phyloP scores from a whole-genome alignment of 2,113 vertebrate species.

The Cheilinus undulatus region DNA sequence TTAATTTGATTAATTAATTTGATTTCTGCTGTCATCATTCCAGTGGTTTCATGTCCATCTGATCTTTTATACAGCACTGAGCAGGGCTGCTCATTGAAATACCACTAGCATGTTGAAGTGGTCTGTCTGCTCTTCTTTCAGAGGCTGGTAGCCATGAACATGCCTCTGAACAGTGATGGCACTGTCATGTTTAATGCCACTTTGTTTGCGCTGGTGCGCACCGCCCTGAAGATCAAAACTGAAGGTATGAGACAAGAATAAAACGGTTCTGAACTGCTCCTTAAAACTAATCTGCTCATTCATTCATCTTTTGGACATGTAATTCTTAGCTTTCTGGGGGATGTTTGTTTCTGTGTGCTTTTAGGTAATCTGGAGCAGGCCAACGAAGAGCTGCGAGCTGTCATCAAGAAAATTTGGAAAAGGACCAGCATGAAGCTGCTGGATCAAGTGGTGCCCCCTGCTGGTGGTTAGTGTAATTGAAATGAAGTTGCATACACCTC shows the following conservation, averaged over 20 bases:
- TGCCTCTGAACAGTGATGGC: constrained; percentile 98
- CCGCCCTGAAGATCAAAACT: constrained; percentile 98
- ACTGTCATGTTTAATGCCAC: constrained; percentile 99
- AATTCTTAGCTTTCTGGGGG: constrained; percentile 42
- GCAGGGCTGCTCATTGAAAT: too few relatives aligned
- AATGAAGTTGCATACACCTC: constrained; percentile 27
- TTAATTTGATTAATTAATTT: too few relatives aligned
- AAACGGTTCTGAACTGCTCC: background rate
- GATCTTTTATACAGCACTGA: too few relatives aligned
- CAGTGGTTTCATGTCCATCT: too few relatives aligned
- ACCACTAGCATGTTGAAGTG: constrained; percentile 4
- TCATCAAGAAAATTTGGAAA: constrained; percentile 99
- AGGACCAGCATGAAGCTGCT: constrained; percentile 99
- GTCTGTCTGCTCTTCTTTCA: constrained; percentile 72
- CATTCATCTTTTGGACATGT: too few relatives aligned
- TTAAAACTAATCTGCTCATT: too few relatives aligned
- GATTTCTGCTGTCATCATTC: too few relatives aligned
- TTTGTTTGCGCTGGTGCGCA: constrained; percentile 96
- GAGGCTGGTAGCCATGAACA: constrained; percentile 99
- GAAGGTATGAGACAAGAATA: constrained; percentile 86
- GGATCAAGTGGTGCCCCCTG: constrained; percentile 98
- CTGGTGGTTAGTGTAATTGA: constrained; percentile 92
- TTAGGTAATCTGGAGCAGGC: constrained; percentile 98
- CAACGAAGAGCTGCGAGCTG: constrained; percentile 97
- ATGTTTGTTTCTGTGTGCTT: constrained; percentile 24